Percentiles rank a stretch among this genome's conserved stretches.
phyloP scores from a whole-genome alignment of 2,797 vertebrate species.

The Synaphobranchus kaupii region DNA sequence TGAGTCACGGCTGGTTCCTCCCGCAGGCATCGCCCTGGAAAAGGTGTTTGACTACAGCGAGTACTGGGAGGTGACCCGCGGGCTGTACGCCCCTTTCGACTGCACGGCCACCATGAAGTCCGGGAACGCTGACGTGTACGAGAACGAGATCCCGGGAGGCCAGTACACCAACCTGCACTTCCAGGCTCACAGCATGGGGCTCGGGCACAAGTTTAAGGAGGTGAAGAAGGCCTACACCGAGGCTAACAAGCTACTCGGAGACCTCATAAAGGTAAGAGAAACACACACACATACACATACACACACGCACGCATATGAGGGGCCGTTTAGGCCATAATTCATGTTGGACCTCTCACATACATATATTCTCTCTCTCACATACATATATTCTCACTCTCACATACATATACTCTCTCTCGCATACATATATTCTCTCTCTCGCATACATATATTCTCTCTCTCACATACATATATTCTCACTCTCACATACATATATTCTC shows the following conservation, averaged over 20 bases:
- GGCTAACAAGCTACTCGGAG: conserved; percentile 93
- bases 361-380: no score
- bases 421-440: no score
- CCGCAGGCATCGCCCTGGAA: conserved; percentile 84
- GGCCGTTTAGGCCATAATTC: no score
- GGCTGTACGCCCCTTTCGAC: conserved; percentile 91
- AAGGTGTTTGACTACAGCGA: conserved; percentile 95
- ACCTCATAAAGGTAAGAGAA: conserved; percentile 91
- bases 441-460: no score
- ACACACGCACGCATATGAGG: conserved; percentile 10
- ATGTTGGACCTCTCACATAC: neutral
- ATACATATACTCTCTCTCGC: no score
- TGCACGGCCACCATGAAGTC: conserved; percentile 99
- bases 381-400: no score
- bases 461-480: no score
- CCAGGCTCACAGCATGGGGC: conserved; percentile 95
- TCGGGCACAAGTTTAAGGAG: conserved; percentile 95
- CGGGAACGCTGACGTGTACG: conserved; percentile 92
- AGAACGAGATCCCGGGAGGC: conserved; percentile 97
- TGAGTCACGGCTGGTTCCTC: neutral
- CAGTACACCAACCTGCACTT: conserved; percentile 98
- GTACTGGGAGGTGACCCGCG: conserved; percentile 93
- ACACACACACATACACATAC: neutral
- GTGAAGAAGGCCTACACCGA: conserved; percentile 92
- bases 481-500: no score